Evolutionary conservation across 1,140 invertebrate species (phyloP), one percentile per base, ranked within the genome.

Genomic region (Drosophila ercepeae): DNA sequence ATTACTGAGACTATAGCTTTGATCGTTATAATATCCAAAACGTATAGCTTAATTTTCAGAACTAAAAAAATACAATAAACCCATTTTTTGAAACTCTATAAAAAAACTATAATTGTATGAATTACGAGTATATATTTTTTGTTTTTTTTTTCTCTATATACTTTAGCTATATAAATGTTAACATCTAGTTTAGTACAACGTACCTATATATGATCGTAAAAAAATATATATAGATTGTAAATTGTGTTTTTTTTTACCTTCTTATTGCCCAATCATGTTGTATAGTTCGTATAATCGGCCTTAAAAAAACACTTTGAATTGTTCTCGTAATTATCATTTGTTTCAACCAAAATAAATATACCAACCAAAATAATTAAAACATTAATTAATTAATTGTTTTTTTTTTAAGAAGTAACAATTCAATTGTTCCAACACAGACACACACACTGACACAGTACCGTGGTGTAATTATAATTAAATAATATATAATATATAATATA

Each of bases 401-500:
- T n/a, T n/a, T n/a, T n/a, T n/a, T n/a, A n/a, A n/a, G n/a, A 16
- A 54, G 45, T 48, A 53, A 60, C 67, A 70, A 72, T 63, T 51
- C 5, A 65, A 70, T 71, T 75, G 58, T 60, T 49, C 14, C 54
- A 61, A 67, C 53, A 75, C 11, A 55, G 21, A 74, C 25, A 55
- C 34, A 60, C 27, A 76, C 72, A 67, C 48, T 53, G 13, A 53
- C 48, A 36, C 58, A 49, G 41, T 44, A 19, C 42, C 44, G 61
- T 51, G 44, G 59, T 63, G 45, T 51, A 32, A 25, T 44, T 45
- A 34, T 44, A 67, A 65, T 67, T 64, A 54, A 58, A 49, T 32
- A n/a, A n/a, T n/a, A n/a, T n/a, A n/a, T n/a, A n/a, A n/a, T n/a
- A n/a, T n/a, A n/a, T n/a, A 52, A 7, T 27, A 27, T 27, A 27